phyloP scores from a whole-genome alignment of 2,113 vertebrate species.

The Ovibos moschatus region DNA sequence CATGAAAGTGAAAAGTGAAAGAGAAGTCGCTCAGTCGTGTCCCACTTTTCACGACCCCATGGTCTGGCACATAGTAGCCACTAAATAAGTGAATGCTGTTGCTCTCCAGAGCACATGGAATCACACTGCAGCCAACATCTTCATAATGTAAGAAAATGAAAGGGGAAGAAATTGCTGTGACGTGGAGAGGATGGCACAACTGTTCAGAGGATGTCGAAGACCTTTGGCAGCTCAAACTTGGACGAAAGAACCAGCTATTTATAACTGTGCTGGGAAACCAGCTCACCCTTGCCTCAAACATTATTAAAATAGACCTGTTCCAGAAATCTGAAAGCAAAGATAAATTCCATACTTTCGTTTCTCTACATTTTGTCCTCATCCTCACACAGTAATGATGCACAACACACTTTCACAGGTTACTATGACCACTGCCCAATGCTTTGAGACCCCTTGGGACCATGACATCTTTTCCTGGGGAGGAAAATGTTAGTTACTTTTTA shows the following conservation, averaged over 20 bases:
- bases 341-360: conserved; percentile 59
- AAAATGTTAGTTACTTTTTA: conserved; percentile 57
- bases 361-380: conserved; percentile 44
- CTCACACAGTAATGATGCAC: neutral
- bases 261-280: conserved; percentile 73
- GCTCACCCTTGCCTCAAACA: conserved; percentile 20
- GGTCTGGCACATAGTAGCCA: neutral
- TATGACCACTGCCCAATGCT: neutral
- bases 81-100: neutral
- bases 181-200: neutral
- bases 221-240: conserved; percentile 60
- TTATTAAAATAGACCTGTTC: conserved; percentile 75
- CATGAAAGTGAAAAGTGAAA: too few species aligned
- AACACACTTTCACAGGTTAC: neutral
- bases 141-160: conserved; percentile 32
- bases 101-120: neutral
- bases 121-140: neutral
- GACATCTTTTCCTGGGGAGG: neutral
- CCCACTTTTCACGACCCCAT: too few species aligned
- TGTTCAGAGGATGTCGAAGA: neutral
- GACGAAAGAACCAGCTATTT: conserved; percentile 72
- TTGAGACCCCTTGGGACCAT: neutral
- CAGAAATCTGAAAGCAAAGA: conserved; percentile 67
- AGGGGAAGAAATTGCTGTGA: neutral
- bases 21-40: too few species aligned